Base-by-base conservation (phyloP, 2,888 invertebrate species). In the Drosophila hamatofila region DNA sequence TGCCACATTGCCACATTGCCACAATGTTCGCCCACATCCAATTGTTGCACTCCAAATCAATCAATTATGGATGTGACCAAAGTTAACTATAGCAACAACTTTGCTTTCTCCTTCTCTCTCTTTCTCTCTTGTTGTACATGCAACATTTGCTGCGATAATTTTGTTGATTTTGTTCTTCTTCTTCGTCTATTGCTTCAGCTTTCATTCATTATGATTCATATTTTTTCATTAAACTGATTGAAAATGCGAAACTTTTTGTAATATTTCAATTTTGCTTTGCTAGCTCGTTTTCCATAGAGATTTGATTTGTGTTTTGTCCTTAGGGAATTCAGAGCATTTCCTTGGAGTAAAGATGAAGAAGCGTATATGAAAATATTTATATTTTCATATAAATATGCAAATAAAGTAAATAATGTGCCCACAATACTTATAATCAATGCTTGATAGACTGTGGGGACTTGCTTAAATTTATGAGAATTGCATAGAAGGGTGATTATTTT, bases 21-120 rank as follows among this genome's bases (percentile, higher is more conserved):
- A 56, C 61, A 64, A 46, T 64, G 61, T 23, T 42, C 75, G 27
- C 52, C 66, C 57, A 55, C 46, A 78, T 62, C 78, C 78, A 80
- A 85, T 84, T 84, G 88, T 87, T 81, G 85, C 81, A 69, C 79
- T 46, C 70, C 72, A 75, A 82, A 79, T 84, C 83, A 87, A 87
- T 84, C 84, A 84, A 84, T 87, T 84, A 82, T 82, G 69, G 74
- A 82, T 82, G 82, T 66, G 63, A 73, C 71, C 72, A 62, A 48
- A 42, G 69, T 73, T 75, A 72, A 70, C 62, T 71, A 77, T 81
- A 61, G 71, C 77, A 79, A 55, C 79, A 49, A 49, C 30, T 25
- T 14, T n/a, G 11, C 18, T 9, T 18, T 11, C 21, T 21, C 42
- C 12, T 18, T n/a, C 14, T 23, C 25, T 33, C 23, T 54, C 21